Evolutionary conservation across 2,113 vertebrate species (phyloP).

Genomic region (Puffinus mauretanicus): DNA sequence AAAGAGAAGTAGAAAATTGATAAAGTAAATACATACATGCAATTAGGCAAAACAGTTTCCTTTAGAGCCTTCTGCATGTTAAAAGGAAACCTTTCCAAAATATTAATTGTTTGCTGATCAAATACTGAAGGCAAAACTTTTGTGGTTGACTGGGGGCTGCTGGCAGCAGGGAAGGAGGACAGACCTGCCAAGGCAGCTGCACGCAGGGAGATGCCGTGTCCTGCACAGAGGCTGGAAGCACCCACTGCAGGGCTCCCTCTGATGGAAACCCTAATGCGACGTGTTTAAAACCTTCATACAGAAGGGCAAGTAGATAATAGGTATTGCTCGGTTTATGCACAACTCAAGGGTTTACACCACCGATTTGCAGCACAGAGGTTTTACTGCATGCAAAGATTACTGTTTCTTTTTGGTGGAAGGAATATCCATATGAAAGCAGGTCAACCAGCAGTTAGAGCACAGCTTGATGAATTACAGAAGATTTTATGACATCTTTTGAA

Average conservation of each 20-base stretch:
- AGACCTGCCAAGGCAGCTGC: not conserved
- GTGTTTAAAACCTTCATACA: not conserved
- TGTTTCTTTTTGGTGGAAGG: not conserved
- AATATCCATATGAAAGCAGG: not conserved
- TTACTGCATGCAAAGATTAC: not conserved
- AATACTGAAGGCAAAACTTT: not conserved
- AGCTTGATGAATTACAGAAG: not conserved
- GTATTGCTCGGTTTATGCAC: not conserved
- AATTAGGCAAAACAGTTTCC: not conserved
- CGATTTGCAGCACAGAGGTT: not conserved
- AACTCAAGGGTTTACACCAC: not conserved
- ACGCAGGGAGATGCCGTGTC: rapidly evolving
- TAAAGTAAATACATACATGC: not conserved
- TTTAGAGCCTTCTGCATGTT: not conserved
- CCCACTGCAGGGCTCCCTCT: not conserved
- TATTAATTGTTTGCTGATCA: not conserved
- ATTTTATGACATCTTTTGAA: not conserved
- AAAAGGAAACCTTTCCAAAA: not conserved
- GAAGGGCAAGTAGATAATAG: not conserved
- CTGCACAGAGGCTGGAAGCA: not conserved
- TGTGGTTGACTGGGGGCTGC: not conserved
- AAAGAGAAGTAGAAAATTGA: not conserved
- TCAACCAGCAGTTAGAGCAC: not conserved
- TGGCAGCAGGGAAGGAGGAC: not conserved
- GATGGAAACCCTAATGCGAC: not conserved